Base-by-base conservation (phyloP, 2,888 invertebrate species). In the Euplexia lucipara region DNA sequence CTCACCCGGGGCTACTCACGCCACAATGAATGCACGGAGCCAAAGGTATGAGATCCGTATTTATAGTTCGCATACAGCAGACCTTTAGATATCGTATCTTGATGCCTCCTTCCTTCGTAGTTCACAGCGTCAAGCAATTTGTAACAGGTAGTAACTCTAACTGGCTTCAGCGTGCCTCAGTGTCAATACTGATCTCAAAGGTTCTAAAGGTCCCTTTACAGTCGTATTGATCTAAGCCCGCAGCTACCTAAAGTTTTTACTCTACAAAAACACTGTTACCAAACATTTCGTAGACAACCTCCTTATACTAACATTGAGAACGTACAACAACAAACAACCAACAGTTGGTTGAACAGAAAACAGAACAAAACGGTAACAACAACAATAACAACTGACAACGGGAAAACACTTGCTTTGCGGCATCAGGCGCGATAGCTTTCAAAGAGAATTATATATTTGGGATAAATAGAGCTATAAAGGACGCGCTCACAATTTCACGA, bases 361-460 rank as follows among this genome's bases (percentile, higher is more conserved):
- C 41, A 51, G 41, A 44, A 57, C 74, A 51, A 47, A 48, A 44
- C 30, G n/a, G 26, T 39, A 58, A 58, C 18, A 65, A 65, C 37
- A 72, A 72, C n/a, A 68, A 44, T 34, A 68, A 67, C 37, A 69
- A 41, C n/a, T 20, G 45, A 16, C n/a, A 14, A 39, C 1, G 14
- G 39, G 30, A 32, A 37, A 47, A 30, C 47, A 52, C 35, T 57
- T 37, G 30, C 34, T 12, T 26, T 18, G 42, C 42, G 34, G 45
- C 73, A 12, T 47, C 65, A 26, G 9, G 16, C 18, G 22, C 35
- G 7, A 47, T 47, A 41, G 37, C 30, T 20, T 18, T 35, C 75
- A 67, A 52, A 58, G 37, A 48, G 58, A 74, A 74, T 73, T 34
- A 58, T 66, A 73, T 20, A 48, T 66, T 66, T 48, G 16, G 35